Evolutionary conservation across 2,888 invertebrate genomes (phyloP).

Genomic region (Lasioglossum malachurum): DNA sequence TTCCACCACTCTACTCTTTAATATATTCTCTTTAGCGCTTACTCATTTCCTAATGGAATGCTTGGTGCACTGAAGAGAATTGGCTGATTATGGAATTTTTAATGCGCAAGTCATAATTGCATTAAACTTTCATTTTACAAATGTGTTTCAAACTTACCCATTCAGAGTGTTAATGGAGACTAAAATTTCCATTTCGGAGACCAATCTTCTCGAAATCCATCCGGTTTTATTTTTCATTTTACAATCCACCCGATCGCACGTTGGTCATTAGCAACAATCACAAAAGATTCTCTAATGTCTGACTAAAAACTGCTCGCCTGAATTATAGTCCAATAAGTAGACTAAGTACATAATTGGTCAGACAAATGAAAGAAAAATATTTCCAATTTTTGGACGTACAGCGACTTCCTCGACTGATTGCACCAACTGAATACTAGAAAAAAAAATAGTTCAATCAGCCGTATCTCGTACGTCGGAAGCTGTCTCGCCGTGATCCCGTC

Average conservation of each 20-base stretch:
- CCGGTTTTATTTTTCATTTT: not conserved
- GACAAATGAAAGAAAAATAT: not conserved
- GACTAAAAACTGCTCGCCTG: too few species aligned
- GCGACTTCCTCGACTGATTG: not conserved
- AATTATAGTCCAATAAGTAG: not conserved
- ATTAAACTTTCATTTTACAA: slow-evolving; percentile 2
- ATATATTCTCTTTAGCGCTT: slow-evolving; percentile 7
- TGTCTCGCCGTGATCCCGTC: slow-evolving; percentile 10
- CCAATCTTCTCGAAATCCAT: not conserved
- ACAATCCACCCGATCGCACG: not conserved
- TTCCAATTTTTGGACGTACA: not conserved
- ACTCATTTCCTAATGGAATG: slow-evolving; percentile 9
- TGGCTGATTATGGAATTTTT: not conserved
- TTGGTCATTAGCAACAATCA: not conserved
- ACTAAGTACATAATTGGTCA: not conserved
- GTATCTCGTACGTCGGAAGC: not conserved
- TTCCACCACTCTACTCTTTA: not conserved
- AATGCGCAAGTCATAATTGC: not conserved
- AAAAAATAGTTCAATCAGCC: not conserved
- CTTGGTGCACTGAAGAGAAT: not conserved
- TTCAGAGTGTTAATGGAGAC: not conserved
- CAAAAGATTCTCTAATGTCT: not conserved
- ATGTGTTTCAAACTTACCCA: not conserved
- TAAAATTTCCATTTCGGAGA: not conserved
- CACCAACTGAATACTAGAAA: not conserved